A percentile compares a stretch with the other conserved stretches of the same genome.
phyloP scores from a whole-genome alignment of 2,797 vertebrate genomes.

The Intellagama lesueurii region DNA sequence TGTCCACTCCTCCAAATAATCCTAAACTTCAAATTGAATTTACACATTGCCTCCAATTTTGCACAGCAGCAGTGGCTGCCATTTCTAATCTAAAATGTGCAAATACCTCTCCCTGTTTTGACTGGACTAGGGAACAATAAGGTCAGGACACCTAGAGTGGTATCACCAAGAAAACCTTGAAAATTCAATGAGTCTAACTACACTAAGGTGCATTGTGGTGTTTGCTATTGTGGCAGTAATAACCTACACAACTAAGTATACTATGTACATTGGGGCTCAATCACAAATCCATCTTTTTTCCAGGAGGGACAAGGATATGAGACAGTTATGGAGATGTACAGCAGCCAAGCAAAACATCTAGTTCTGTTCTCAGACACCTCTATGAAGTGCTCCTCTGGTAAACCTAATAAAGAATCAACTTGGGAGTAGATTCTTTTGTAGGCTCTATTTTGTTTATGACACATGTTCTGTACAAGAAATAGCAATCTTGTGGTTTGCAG shows the following conservation, averaged over 20 bases:
- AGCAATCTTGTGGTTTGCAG: neutral
- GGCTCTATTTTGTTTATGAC: neutral
- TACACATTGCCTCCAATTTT: neutral
- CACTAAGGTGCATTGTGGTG: neutral
- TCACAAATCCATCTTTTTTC: neutral
- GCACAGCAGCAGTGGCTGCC: neutral
- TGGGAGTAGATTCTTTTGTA: neutral
- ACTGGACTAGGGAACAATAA: too few relatives aligned
- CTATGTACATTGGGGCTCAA: neutral
- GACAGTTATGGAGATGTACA: neutral
- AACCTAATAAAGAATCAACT: neutral
- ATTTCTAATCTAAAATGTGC: neutral
- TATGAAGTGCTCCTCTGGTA: constrained; percentile 4
- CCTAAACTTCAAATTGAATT: neutral
- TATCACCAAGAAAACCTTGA: too few relatives aligned
- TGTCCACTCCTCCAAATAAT: neutral
- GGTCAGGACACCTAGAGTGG: too few relatives aligned
- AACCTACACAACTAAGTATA: neutral
- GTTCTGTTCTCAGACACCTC: neutral
- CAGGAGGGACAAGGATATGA: neutral
- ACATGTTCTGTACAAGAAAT: neutral
- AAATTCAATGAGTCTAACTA: neutral
- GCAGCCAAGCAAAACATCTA: neutral
- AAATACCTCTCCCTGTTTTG: neutral
- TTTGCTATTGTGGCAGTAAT: neutral